Evolutionary conservation across 1,140 invertebrate genomes (phyloP), one percentile per base, ranked within the genome.

Genomic region (Psilanteris sp.): DNA sequence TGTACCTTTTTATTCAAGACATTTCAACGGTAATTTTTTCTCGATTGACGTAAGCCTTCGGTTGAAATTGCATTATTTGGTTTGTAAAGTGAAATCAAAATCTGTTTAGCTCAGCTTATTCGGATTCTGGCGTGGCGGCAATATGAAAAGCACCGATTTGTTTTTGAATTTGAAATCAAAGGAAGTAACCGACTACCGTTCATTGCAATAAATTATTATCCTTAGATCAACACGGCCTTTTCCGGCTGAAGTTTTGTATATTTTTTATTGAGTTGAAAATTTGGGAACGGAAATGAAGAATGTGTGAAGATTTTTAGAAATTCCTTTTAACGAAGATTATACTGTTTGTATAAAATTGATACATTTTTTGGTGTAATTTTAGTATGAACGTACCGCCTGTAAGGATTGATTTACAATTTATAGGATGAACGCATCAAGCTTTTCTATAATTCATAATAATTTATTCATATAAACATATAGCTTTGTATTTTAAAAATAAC

Each of bases 131-230:
- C n/a, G n/a, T n/a, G n/a, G n/a, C n/a, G n/a, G n/a, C n/a, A n/a
- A n/a, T n/a, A n/a, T n/a, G n/a, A n/a, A n/a, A n/a, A 29, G 5
- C n/a, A 1, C 4, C 8, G 15, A 31, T 50, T 41, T 64, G n/a
- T 64, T 50, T 32, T 41, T 7, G 16, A 16, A 24, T 3, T 24
- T 7, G 34, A 64, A 66, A 66, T 66, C 46, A 66, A 66, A 66
- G 46, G 8, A 36, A 54, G 14, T 20, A 27, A 43, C 61, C 46
- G 61, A 13, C 36, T 46, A n/a, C 4, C 7, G 41, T 24, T 27
- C 13, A 50, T 52, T 26, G 16, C 26, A 13, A 52, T 64, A 43
- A 64, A 43, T 64, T 43, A 52, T 20, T 16, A 16, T 9, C 8
- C 44, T 39, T 50, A 11, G 13, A 52, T 64, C 44, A 61, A 62